phyloP scores from a whole-genome alignment of 23 tunicate species.

The Botrylloides violaceus region DNA sequence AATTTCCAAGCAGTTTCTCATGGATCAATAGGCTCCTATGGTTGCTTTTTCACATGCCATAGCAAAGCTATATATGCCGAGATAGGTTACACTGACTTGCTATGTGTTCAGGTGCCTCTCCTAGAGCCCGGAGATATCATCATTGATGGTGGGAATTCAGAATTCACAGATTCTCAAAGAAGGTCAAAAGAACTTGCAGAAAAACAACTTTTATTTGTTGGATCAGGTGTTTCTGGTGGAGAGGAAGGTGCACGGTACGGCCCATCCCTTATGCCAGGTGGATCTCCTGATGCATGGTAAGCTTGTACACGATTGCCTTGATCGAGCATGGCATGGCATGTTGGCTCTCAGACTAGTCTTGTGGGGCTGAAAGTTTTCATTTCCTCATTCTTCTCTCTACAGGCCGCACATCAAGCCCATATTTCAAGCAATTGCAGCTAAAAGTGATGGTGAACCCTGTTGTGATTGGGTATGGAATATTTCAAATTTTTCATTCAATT shows the following conservation, averaged over 20 bases:
- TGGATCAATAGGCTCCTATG: too few species aligned
- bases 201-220: slow-evolving; percentile 69
- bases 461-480: slow-evolving; percentile 76
- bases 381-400: not conserved
- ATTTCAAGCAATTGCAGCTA: slow-evolving; percentile 85
- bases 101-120: slow-evolving; percentile 50
- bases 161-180: slow-evolving; percentile 68
- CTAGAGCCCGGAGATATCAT: slow-evolving; percentile 84
- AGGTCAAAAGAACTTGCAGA: slow-evolving; percentile 36
- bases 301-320: not conserved
- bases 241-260: slow-evolving; percentile 97
- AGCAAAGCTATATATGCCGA: too few species aligned
- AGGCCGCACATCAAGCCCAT: slow-evolving; percentile 80
- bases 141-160: slow-evolving; percentile 95
- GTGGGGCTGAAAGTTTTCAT: not conserved
- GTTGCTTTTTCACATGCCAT: too few species aligned
- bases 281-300: slow-evolving; percentile 81
- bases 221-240: slow-evolving; percentile 96
- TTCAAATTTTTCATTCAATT: not conserved
- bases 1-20: too few species aligned
- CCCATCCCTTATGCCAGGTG: slow-evolving; percentile 95
- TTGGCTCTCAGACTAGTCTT: too few species aligned
- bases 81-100: too few species aligned
- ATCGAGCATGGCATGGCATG: too few species aligned
- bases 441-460: slow-evolving; percentile 79